Conservation (phyloP, 2,113 vertebrate genomes). For the Choloepus hoffmanni region DNA sequence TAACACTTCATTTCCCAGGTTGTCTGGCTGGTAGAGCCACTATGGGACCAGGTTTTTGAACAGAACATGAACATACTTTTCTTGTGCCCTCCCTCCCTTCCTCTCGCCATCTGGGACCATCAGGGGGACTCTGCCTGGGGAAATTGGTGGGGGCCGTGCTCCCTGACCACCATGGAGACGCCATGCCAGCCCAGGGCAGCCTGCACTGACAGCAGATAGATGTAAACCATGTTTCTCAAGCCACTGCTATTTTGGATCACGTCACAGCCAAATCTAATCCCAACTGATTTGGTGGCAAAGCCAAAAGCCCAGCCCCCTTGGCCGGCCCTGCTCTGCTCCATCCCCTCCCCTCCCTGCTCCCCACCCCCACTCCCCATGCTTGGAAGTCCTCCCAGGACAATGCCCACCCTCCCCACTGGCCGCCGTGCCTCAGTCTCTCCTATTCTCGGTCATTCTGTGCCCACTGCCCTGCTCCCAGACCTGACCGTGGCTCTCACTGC, state of each 20-base stretch:
- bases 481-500: too few species aligned
- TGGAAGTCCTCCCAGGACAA: too few species aligned
- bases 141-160: too few species aligned
- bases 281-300: background rate
- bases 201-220: background rate
- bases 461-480: background rate
- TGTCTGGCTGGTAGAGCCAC: background rate
- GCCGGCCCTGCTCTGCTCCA: background rate
- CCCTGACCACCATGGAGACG: background rate
- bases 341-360: too few species aligned
- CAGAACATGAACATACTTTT: background rate
- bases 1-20: rapidly evolving
- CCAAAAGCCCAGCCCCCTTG: background rate
- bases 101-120: too few species aligned
- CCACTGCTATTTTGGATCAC: background rate
- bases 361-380: too few species aligned
- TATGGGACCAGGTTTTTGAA: rapidly evolving
- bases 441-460: too few species aligned
- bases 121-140: background rate
- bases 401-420: background rate
- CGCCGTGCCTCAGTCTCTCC: too few species aligned
- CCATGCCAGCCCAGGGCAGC: background rate
- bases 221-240: too few species aligned
- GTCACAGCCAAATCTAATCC: background rate
- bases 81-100: background rate